Evolutionary conservation across 1,140 invertebrate species (phyloP).

Genomic region (Drosophila lini): DNA sequence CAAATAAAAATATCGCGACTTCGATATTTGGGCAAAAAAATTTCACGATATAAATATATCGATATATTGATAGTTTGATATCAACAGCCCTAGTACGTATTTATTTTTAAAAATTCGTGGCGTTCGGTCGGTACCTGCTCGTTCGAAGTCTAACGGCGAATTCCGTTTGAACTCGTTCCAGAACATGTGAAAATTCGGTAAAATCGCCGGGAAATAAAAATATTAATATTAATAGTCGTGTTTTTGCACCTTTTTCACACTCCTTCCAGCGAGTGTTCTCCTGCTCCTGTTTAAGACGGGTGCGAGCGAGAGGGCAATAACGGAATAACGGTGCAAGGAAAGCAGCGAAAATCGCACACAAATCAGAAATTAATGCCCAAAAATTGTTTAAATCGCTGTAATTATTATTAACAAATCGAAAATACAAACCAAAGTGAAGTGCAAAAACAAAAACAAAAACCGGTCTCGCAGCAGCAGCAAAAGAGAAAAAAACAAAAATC

Average conservation of each 20-base stretch:
- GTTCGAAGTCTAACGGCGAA: background rate
- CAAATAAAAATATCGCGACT: too few relatives aligned
- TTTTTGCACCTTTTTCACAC: background rate
- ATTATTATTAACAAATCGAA: constrained; percentile 43
- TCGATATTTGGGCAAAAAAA: too few relatives aligned
- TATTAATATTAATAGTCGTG: background rate
- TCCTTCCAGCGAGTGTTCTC: constrained; percentile 2
- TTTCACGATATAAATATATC: too few relatives aligned
- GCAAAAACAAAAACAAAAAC: constrained; percentile 75
- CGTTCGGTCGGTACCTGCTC: too few relatives aligned
- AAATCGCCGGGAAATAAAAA: constrained; percentile 12
- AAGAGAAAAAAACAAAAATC: constrained; percentile 50
- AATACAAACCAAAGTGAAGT: constrained; percentile 61
- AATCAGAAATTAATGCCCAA: constrained; percentile 2
- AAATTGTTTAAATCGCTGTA: constrained; percentile 6
- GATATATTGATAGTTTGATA: too few relatives aligned
- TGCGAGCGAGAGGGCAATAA: constrained; percentile 13
- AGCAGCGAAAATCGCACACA: constrained; percentile 1
- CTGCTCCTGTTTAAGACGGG: constrained; percentile 3
- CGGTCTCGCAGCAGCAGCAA: constrained; percentile 64
- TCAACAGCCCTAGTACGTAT: too few relatives aligned
- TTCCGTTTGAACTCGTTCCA: background rate
- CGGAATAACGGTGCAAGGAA: constrained; percentile 42
- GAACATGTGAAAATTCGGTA: constrained; percentile 5
- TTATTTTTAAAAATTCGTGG: too few relatives aligned